Evolutionary conservation across 2,797 vertebrate species (phyloP), one percentile per base, ranked within the genome.

Genomic region (Dendrocincla fuliginosa): DNA sequence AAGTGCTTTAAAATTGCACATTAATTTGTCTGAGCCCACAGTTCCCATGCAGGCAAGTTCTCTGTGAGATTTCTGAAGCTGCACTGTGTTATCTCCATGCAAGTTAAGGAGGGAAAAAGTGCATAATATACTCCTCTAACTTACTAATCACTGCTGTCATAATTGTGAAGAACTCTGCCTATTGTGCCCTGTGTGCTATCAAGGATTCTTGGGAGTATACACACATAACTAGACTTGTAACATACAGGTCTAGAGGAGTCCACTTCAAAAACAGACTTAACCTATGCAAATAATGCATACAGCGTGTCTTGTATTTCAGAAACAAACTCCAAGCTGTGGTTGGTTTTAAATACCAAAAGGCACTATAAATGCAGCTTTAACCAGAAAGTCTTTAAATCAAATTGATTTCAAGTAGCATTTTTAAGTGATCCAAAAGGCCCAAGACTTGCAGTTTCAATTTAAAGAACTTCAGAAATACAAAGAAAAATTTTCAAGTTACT

Each of bases 341-440:
- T 19, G n/a, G 70, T 63, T 94, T 94, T 74, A 89, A 89, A 87
- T 92, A 95, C 84, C 90, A 85, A 96, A 97, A 98, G 95, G 93
- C 82, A 97, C 94, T 95, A 89, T 50, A 93, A 96, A 84, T 67
- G 28, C 30, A 39, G 77, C 76, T 70, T 95, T 65, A 41, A 74
- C 71, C 60, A 94, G 33, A 95, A 59, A 80, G 42, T 39, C 69
- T 78, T 74, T 76, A 81, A 94, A 83, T 42, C 37, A 23, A 71
- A 52, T n/a, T 41, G 23, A 75, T 94, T 95, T 87, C 30, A 88
- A 89, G 46, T 70, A 92, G 15, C 14, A 65, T 84, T 60, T 96
- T 93, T 84, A 92, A 41, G 52, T 69, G 39, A 94, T 27, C 63
- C 74, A 76, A 86, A 96, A 37, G 68, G 23, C 84, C 56, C 46